phyloP scores from a whole-genome alignment of 1,140 invertebrate genomes.

The Diplogasteroides magnus region DNA sequence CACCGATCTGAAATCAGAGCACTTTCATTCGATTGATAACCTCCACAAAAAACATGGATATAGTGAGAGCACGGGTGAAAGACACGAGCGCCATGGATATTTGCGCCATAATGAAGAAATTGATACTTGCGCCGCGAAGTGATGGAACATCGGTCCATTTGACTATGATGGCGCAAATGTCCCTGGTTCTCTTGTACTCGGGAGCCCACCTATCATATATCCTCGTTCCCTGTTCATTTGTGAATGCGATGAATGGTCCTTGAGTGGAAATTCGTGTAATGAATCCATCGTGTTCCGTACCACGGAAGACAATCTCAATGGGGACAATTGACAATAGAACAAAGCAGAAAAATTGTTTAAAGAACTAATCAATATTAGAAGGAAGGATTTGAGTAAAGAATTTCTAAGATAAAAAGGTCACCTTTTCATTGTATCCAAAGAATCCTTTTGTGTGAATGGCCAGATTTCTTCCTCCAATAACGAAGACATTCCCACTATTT shows the following conservation, averaged over 20 bases:
- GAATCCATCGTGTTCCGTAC: background rate
- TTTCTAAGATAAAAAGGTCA: too few relatives aligned
- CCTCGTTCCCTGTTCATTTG: background rate
- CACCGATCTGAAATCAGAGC: background rate
- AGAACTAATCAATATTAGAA: background rate
- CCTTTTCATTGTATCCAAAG: background rate
- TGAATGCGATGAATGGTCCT: background rate
- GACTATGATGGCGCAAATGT: too few relatives aligned
- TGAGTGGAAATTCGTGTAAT: background rate
- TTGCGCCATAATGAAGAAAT: too few relatives aligned
- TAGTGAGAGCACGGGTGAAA: too few relatives aligned
- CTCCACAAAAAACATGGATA: too few relatives aligned
- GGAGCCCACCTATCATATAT: background rate
- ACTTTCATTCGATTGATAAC: too few relatives aligned
- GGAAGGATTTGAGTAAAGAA: too few relatives aligned
- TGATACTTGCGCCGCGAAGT: too few relatives aligned
- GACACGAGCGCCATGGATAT: too few relatives aligned
- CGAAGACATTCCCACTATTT: background rate
- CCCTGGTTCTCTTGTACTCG: too few relatives aligned
- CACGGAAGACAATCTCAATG: background rate
- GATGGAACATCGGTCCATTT: background rate
- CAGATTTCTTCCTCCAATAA: background rate
- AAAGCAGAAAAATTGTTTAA: too few relatives aligned
- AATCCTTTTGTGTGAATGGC: background rate
- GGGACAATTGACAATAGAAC: too few relatives aligned